Base-by-base conservation (phyloP, 2,888 invertebrate genomes). In the Chironomus riparius region DNA sequence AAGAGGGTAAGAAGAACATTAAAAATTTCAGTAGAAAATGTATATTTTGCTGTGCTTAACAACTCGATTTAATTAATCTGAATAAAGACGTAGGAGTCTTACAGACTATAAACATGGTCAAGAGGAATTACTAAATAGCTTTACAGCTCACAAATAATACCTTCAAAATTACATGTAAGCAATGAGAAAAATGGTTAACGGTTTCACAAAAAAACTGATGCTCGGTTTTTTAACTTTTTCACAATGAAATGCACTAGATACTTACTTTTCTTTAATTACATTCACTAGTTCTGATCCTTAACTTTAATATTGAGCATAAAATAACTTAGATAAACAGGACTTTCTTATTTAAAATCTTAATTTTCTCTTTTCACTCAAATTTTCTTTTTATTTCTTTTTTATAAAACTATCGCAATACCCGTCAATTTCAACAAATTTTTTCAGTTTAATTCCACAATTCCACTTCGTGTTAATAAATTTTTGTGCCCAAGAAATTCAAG, bases 151-250 rank as follows among this genome's bases (percentile, higher is more conserved):
- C n/a, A 56, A n/a, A 56, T n/a, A 18, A 56, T 18, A 50, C 50
- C 50, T 56, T 56, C n/a, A 15, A 2, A n/a, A 18, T 56, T 56
- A 6, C 18, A 65, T 65, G 65, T 24, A 24, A 65, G 24, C 21
- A 65, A 56, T 15, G 10, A 56, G 13, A 21, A 62, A 62, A 65
- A 65, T 65, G 10, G 22, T 15, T 71, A 71, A 71, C 71, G 71
- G 71, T 71, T 71, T 48, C 70, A 18, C n/a, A 56, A 56, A 56
- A 50, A 47, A 15, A 70, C 70, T 70, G 70, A 70, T 70, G 70
- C 70, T 70, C 47, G 47, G 10, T 70, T 48, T 56, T 71, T 24
- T 6, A 24, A 13, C 2, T 21, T 21, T 65, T 65, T 65, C 65
- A 65, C 65, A 65, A 65, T 65, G 21, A 65, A 65, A 65, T 65